phyloP scores from a whole-genome alignment of 1,140 invertebrate species.

The Heliconius nattereri region DNA sequence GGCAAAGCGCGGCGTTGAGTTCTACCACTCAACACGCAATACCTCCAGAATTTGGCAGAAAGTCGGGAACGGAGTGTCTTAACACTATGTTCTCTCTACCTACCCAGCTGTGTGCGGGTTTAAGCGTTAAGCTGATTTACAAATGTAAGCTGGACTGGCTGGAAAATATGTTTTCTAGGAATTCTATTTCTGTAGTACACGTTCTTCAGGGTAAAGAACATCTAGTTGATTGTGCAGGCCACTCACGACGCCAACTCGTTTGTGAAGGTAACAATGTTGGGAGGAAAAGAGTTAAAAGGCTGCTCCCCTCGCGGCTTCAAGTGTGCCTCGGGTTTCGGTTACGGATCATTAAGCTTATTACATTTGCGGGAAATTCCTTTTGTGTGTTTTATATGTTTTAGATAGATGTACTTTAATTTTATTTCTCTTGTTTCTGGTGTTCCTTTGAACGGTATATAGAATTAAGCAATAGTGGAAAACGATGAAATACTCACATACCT shows the following conservation, averaged over 20 bases:
- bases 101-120: no score
- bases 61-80: no score
- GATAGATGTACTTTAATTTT: constrained; percentile 6
- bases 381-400: constrained; percentile 19
- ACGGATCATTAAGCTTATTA: constrained; percentile 62
- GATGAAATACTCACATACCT: background rate
- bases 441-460: background rate
- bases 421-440: background rate
- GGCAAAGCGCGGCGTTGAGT: no score
- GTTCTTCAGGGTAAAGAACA: constrained; percentile 38
- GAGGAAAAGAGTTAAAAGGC: constrained; percentile 69
- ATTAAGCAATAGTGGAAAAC: background rate
- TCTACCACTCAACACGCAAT: no score
- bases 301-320: constrained; percentile 46
- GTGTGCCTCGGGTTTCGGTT: constrained; percentile 52
- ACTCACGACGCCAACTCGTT: constrained; percentile 65
- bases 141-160: background rate
- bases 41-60: no score
- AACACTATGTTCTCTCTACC: no score
- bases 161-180: background rate
- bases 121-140: no score
- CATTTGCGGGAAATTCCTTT: constrained; percentile 42
- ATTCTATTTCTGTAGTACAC: constrained; percentile 31
- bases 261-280: constrained; percentile 74
- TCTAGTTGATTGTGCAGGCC: constrained; percentile 58